phyloP scores from a whole-genome alignment of 2,797 vertebrate genomes.

The Labroides dimidiatus region DNA sequence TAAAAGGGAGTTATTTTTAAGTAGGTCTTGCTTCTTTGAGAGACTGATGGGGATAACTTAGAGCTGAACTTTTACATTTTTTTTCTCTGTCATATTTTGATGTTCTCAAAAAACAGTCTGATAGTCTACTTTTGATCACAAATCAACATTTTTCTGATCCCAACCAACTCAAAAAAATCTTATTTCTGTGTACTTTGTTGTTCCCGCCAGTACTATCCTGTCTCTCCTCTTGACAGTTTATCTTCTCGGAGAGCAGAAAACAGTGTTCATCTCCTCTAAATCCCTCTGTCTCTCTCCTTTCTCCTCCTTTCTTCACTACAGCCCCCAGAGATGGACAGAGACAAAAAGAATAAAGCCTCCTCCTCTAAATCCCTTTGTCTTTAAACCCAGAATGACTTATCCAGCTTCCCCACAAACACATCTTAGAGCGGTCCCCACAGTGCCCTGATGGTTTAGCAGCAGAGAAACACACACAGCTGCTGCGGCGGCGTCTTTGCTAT shows the following conservation, averaged over 20 bases:
- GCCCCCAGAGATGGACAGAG: conserved; percentile 48
- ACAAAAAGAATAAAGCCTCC: conserved; percentile 43
- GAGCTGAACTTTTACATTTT: not conserved
- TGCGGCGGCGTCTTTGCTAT: conserved; percentile 35
- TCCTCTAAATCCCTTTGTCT: conserved; percentile 63
- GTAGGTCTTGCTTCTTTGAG: not conserved
- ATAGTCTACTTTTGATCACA: conserved; percentile 7
- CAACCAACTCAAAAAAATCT: not conserved
- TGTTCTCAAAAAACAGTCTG: conserved; percentile 8
- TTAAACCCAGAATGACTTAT: conserved; percentile 54
- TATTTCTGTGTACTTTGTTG: conserved; percentile 15
- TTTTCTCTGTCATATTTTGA: not conserved
- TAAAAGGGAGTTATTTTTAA: not conserved
- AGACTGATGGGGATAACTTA: not conserved
- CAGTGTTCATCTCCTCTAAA: conserved; percentile 37
- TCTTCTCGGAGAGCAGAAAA: conserved; percentile 36
- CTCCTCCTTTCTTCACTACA: conserved; percentile 40
- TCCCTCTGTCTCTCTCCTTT: conserved; percentile 49
- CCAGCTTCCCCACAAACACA: conserved; percentile 32
- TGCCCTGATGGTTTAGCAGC: conserved; percentile 34
- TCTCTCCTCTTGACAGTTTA: conserved; percentile 24
- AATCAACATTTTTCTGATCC: conserved; percentile 22
- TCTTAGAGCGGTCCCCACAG: conserved; percentile 12
- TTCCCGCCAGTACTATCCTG: not conserved
- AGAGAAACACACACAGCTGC: conserved; percentile 35